Evolutionary conservation across 2,888 invertebrate species (phyloP), one percentile per base, ranked within the genome.

Genomic region (Lasiommata megera): DNA sequence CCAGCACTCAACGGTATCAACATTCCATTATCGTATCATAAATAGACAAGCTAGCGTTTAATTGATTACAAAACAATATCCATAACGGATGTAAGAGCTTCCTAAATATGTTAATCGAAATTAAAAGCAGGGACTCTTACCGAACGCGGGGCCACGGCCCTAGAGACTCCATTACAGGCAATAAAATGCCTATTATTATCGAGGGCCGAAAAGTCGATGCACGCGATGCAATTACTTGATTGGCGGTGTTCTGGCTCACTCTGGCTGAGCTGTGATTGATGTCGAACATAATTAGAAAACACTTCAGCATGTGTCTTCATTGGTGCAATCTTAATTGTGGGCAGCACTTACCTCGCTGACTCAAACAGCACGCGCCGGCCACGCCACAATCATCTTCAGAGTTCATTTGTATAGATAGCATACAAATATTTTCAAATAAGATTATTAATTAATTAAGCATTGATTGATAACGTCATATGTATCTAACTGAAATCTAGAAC

Each of bases 191-290:
- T 88, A 88, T 90, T 89, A 89, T 89, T 88, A 88, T 88, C 88
- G 87, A 88, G 88, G 87, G 86, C 71, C 88, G 84, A 89, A 90
- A 89, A 88, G 83, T 85, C 84, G 87, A 88, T 89, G 89, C 89
- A 90, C 89, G 89, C 89, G 88, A 90, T 89, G 89, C 89, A 90
- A 89, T 90, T 88, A 89, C 88, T 87, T 90, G 89, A 90, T 89
- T 90, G 88, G 88, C 82, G 83, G 85, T 84, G 87, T 82, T 88
- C 88, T 88, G 89, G 85, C 70, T 71, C 74, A 77, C 72, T 78
- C 79, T 74, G 81, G 77, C 79, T 72, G 77, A 74, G 76, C 75
- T 75, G 84, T 87, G 90, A 90, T 90, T 88, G 87, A 90, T 90
- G 84, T 84, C 76, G 84, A 80, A 82, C 88, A 84, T 89, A 89